A percentile compares a stretch with the other conserved stretches of the same genome.
Evolutionary conservation across 2,797 vertebrate genomes (phyloP).

Genomic region (Scomberomorus guttatus): DNA sequence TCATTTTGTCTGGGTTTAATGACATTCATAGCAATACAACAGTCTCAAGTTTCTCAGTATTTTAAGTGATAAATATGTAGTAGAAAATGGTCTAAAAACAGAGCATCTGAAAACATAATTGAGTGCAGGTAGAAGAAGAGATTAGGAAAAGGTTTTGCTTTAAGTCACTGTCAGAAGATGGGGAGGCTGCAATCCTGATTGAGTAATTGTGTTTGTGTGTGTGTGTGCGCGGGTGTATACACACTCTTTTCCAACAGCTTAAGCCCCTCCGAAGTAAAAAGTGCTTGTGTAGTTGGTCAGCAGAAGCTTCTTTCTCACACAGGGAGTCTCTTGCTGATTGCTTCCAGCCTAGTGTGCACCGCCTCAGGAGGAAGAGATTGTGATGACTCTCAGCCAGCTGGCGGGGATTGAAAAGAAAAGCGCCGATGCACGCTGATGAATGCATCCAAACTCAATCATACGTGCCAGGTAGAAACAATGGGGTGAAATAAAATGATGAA

Average conservation of each 20-base stretch:
- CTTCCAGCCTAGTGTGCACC: slow-evolving; percentile 86
- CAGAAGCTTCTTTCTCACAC: slow-evolving; percentile 80
- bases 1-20: too few species aligned
- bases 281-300: slow-evolving; percentile 82
- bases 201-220: slow-evolving; percentile 17
- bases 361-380: slow-evolving; percentile 82
- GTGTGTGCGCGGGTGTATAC: slow-evolving; percentile 35
- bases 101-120: slow-evolving; percentile 20
- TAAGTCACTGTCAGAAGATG: slow-evolving; percentile 24
- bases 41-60: neutral
- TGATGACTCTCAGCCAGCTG: slow-evolving; percentile 90
- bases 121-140: slow-evolving; percentile 18
- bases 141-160: slow-evolving; percentile 37
- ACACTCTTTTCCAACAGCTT: slow-evolving; percentile 89
- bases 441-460: slow-evolving; percentile 41
- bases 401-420: slow-evolving; percentile 52
- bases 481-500: slow-evolving; percentile 26
- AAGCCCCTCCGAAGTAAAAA: slow-evolving; percentile 85
- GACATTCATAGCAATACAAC: neutral
- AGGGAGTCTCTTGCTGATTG: slow-evolving; percentile 73
- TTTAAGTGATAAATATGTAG: neutral
- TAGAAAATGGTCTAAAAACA: slow-evolving; percentile 8
- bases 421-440: slow-evolving; percentile 27
- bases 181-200: slow-evolving; percentile 2
- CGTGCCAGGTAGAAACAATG: slow-evolving; percentile 59